Conservation (phyloP, 2,888 invertebrate genomes). For the Cyclophora albipunctata region DNA sequence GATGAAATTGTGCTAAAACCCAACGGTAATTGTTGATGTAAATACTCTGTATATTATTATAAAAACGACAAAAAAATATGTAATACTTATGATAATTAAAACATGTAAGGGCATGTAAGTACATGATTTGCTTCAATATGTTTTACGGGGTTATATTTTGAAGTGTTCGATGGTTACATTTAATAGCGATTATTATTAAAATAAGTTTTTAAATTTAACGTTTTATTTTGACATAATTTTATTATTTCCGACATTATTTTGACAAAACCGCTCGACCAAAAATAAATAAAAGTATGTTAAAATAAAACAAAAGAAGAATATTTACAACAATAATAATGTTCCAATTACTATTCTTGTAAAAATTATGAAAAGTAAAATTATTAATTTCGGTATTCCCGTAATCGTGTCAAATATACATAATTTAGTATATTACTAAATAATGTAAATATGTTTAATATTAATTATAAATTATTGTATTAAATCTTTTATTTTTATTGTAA, state of each 20-base stretch:
- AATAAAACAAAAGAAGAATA: too few species aligned
- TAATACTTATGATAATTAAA: slow-evolving; percentile 31
- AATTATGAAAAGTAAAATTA: slow-evolving; percentile 8
- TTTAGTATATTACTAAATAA: slow-evolving; percentile 74
- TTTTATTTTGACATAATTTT: background rate
- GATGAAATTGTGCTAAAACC: slow-evolving; percentile 49
- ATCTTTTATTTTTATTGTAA: slow-evolving; percentile 52
- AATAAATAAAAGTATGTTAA: too few species aligned
- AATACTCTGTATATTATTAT: slow-evolving; percentile 56
- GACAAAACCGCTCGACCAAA: too few species aligned
- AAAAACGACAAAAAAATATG: too few species aligned
- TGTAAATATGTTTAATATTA: slow-evolving; percentile 56
- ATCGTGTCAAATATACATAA: slow-evolving; percentile 61
- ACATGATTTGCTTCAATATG: slow-evolving; percentile 38
- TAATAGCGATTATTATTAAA: background rate
- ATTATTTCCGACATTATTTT: too few species aligned
- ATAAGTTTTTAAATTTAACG: background rate
- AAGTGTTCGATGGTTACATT: background rate
- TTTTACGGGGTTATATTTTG: slow-evolving; percentile 33
- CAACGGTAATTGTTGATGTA: slow-evolving; percentile 22
- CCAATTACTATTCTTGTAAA: background rate
- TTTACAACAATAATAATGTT: too few species aligned
- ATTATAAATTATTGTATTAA: slow-evolving; percentile 47
- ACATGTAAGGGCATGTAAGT: slow-evolving; percentile 46
- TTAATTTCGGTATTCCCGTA: slow-evolving; percentile 42